Percentiles rank a stretch among this genome's conserved stretches.
Conservation (phyloP, 2,113 vertebrate genomes). For the Corapipo altera region DNA sequence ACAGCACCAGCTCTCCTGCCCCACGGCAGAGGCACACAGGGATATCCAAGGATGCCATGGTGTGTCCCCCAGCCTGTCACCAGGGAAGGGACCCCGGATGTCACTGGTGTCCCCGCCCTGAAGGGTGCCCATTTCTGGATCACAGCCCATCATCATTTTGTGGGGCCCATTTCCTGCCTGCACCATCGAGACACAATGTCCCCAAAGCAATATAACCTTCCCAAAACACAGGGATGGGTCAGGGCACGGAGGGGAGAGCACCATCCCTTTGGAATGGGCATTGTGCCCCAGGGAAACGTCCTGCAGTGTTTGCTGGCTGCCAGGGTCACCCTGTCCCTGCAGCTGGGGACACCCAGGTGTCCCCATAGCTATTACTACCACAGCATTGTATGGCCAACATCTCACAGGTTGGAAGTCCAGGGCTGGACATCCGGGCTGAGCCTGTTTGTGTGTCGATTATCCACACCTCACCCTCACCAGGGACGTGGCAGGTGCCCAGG, state of each 20-base stretch:
- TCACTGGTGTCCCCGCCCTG: background rate
- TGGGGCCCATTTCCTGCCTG: background rate
- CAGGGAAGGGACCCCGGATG: background rate
- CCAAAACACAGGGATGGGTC: background rate
- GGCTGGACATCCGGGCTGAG: background rate
- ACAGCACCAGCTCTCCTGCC: fast-evolving
- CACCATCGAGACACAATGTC: fast-evolving
- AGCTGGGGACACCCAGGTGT: background rate
- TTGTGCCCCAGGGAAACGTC: background rate
- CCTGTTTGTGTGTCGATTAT: fast-evolving
- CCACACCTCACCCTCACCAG: fast-evolving
- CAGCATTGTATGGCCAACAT: fast-evolving
- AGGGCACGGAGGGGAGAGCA: background rate
- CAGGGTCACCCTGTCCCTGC: fast-evolving
- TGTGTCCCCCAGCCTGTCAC: background rate
- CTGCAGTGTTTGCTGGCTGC: background rate
- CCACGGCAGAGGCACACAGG: fast-evolving
- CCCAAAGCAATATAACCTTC: background rate
- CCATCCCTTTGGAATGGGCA: fast-evolving
- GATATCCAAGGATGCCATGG: background rate
- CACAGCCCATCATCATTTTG: background rate
- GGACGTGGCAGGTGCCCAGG: background rate
- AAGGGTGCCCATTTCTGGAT: background rate
- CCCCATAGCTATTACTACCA: fast-evolving
- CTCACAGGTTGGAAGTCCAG: background rate